Evolutionary conservation across 2,113 vertebrate genomes (phyloP), one percentile per base, ranked within the genome.

Genomic region (Macroglossus sobrinus): DNA sequence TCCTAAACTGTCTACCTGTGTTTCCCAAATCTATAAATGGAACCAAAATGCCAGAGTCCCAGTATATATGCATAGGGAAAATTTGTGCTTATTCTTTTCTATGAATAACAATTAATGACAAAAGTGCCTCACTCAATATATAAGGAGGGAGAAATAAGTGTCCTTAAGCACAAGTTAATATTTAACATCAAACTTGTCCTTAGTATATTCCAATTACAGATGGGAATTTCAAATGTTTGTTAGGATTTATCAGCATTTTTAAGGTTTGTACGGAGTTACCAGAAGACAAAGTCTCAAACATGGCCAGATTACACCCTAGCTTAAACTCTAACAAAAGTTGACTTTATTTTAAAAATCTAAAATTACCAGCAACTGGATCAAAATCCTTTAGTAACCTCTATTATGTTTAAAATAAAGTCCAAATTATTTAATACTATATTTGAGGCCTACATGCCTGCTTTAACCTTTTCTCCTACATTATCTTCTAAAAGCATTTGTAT

Each of bases 151-250:
- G 26, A 93, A 72, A 89, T 66, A 94, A 53, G 57, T 4, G 66
- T 55, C 57, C 38, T 55, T 64, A 89, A 71, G 22, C 33, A 14
- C 59, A 33, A 84, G 21, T 84, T 76, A 3, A 50, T 69, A 86
- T 91, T 80, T 91, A 80, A 72, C 14, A 30, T 86, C 61, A 47
- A 66, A 76, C n/a, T 68, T 81, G 76, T 82, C 75, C 69, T 95
- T 82, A 59, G 35, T 75, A 92, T 57, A 24, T 88, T 81, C 35
- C 18, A 81, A 75, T 30, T 40, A 47, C 59, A 66, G 40, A 61
- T 19, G 59, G 28, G 16, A 55, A 81, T 38, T 88, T 68, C 75
- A 95, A 88, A 35, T 45, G 22, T 71, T 72, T n/a, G 26, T 28
- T 68, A 72, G 61, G 71, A 40, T 55, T 68, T 84, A 69, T 53